Evolutionary conservation across 1,140 invertebrate species (phyloP), one percentile per base, ranked within the genome.

Genomic region (Drosophila pectinifera): DNA sequence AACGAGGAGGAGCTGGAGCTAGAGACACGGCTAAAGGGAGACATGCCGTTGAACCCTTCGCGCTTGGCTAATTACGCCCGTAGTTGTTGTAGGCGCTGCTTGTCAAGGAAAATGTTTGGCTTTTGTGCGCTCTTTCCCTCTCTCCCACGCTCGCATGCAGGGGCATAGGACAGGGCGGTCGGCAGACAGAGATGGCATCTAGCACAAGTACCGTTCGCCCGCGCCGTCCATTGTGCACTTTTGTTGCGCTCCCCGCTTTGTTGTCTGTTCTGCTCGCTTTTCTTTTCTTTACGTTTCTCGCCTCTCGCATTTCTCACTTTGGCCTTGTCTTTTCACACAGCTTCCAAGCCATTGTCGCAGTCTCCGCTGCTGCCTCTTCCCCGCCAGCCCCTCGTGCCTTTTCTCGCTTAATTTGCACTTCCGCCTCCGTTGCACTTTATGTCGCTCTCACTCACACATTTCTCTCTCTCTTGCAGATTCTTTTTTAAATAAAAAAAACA

Each of bases 11-110:
- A 53, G 49, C 49, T 36, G 49, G 48, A 31, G 46, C 26, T 28
- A 34, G 48, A 49, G 48, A 49, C 48, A 49, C 26, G 18, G 48
- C 48, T 5, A 53, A 65, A 82, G 68, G 78, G 78, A 73, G 78
- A 70, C 62, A 70, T 61, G 62, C 48, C 74, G 78, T 74, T 86
- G 78, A 85, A 82, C 83, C 61, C 64, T 85, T 85, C 55, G 68
- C 83, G 81, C 82, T 86, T 86, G 81, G 81, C 51, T 86, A 81
- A 85, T 86, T 85, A 81, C 64, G 67, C 28, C 26, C 45, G 58
- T 34, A 34, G 59, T 62, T 59, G 49, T 53, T 53, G 49, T 34
- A 51, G 48, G 49, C 26, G 49, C 45, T 31, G 41, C 56, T 46
- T 58, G 42, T 62, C 42, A 64, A 67, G 59, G 58, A 67, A 65